Evolutionary conservation across 2,797 vertebrate genomes (phyloP).

Genomic region (Pempheris klunzingeri): DNA sequence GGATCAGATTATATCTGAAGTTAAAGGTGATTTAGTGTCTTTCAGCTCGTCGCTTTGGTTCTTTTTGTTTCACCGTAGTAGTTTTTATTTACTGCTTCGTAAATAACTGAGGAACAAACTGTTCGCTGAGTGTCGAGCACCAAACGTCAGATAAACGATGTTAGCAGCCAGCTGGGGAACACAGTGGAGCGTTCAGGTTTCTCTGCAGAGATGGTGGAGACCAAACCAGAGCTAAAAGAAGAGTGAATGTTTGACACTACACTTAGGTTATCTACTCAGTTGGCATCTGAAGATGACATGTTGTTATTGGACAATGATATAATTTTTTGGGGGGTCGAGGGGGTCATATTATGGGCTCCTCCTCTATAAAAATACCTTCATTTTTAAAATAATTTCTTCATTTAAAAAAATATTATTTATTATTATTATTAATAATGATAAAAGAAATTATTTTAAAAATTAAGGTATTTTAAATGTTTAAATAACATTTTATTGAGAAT

Average conservation of each 20-base stretch:
- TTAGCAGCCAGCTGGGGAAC: background rate
- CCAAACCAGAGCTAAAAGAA: background rate
- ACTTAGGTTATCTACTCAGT: no score
- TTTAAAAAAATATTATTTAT: no score
- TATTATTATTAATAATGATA: no score
- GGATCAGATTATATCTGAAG: background rate
- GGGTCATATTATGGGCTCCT: no score
- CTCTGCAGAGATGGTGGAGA: background rate
- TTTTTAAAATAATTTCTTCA: no score
- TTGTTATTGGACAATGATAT: no score
- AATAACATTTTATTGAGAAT: no score
- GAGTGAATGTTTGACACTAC: background rate
- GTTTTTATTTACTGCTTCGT: background rate
- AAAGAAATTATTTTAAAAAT: no score
- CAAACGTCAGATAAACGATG: background rate
- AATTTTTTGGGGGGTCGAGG: no score
- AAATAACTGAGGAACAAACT: background rate
- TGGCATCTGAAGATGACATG: no score
- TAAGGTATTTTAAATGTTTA: no score
- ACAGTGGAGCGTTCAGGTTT: background rate
- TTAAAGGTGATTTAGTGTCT: background rate
- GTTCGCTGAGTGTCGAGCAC: background rate
- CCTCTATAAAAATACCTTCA: no score
- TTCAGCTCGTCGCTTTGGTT: background rate
- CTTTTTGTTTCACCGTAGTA: background rate